Percentiles rank a stretch among this genome's conserved stretches.
Evolutionary conservation across 2,113 vertebrate species (phyloP).

Genomic region (Dascyllus trimaculatus): DNA sequence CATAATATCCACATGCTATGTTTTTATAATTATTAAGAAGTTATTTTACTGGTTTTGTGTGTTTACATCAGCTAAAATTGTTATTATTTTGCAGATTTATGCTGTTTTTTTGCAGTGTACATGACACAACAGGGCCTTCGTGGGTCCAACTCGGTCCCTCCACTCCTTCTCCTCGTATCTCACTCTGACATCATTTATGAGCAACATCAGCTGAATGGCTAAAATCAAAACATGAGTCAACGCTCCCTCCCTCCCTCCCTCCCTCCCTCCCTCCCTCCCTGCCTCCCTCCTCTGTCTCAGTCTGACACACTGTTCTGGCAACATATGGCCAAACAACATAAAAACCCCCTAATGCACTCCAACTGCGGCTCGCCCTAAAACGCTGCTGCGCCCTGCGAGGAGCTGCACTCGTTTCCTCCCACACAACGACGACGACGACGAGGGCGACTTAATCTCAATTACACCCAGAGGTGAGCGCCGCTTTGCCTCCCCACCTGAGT

Average conservation of each 20-base stretch:
- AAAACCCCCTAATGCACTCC: conserved; percentile 59
- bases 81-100: no score
- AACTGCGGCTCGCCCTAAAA: conserved; percentile 63
- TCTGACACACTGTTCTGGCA: conserved; percentile 68
- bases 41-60: no score
- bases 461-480: conserved; percentile 63
- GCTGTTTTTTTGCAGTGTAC: no score
- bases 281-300: conserved; percentile 17
- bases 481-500: conserved; percentile 57
- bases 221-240: conserved; percentile 68
- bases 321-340: conserved; percentile 67
- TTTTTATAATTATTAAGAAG: no score
- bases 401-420: conserved; percentile 62
- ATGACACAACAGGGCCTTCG: no score
- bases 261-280: conserved; percentile 27
- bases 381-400: conserved; percentile 50
- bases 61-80: no score
- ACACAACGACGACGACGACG: conserved; percentile 44
- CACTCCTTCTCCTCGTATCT: neutral
- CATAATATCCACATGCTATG: no score
- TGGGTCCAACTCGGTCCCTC: no score
- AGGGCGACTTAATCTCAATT: conserved; percentile 65
- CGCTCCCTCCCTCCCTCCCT: conserved; percentile 20
- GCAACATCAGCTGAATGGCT: conserved; percentile 51
- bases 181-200: conserved; percentile 56